phyloP scores from a whole-genome alignment of 2,797 vertebrate genomes.

The Austrolebias charrua region DNA sequence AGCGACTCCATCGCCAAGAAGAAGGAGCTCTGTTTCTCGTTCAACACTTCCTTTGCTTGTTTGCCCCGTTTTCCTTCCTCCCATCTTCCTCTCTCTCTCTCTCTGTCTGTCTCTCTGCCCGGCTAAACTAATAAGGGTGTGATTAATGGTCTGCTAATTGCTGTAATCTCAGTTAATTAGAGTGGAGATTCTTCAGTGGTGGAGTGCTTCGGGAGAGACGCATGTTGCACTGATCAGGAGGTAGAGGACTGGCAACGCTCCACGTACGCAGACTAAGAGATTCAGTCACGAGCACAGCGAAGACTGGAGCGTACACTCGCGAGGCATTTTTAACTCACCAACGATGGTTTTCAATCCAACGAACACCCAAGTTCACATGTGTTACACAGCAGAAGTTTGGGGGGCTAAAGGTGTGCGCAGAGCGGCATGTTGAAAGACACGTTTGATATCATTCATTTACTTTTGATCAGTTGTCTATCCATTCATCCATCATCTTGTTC shows the following conservation, averaged over 20 bases:
- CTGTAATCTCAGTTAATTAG: slow-evolving; percentile 82
- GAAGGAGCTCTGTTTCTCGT: slow-evolving; percentile 38
- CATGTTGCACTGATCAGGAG: slow-evolving; percentile 64
- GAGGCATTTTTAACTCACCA: no score
- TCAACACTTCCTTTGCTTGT: slow-evolving; percentile 28
- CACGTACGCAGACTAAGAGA: slow-evolving; percentile 27
- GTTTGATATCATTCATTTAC: no score
- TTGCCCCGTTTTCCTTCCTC: slow-evolving; percentile 44
- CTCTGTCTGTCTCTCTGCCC: slow-evolving; percentile 59
- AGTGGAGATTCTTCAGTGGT: slow-evolving; percentile 73
- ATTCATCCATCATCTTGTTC: no score
- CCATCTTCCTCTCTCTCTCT: slow-evolving; percentile 38
- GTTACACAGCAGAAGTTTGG: background rate
- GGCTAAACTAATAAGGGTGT: slow-evolving; percentile 81
- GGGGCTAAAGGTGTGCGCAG: background rate
- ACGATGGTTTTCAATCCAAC: slow-evolving; percentile 4
- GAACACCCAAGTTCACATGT: background rate
- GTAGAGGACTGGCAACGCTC: slow-evolving; percentile 50
- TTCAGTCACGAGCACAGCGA: slow-evolving; percentile 11
- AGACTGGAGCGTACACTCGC: background rate
- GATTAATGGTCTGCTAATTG: slow-evolving; percentile 84
- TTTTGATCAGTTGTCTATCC: no score
- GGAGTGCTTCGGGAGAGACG: slow-evolving; percentile 63
- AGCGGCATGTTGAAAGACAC: no score
- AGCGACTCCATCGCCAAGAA: slow-evolving; percentile 39